Conservation (phyloP, 2,888 invertebrate species). For the Platyscelio sp. region DNA sequence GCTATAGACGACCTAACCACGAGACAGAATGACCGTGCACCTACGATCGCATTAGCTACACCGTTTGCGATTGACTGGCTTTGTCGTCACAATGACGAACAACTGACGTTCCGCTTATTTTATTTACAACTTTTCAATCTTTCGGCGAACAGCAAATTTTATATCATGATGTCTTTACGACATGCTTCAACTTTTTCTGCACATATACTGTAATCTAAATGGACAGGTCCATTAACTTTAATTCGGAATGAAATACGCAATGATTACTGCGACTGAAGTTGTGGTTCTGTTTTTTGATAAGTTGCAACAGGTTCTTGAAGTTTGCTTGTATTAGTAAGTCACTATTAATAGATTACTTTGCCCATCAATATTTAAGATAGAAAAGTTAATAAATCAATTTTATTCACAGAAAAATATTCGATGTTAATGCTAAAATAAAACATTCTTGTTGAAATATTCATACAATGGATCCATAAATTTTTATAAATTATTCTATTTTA, state of each 20-base stretch:
- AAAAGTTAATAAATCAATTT: too few species aligned
- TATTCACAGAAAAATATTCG: too few species aligned
- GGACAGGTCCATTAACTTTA: not conserved
- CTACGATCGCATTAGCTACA: constrained; percentile 68
- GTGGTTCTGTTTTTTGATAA: too few species aligned
- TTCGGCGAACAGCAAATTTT: constrained; percentile 33
- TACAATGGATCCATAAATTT: too few species aligned
- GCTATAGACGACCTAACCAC: constrained; percentile 68
- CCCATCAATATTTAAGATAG: too few species aligned
- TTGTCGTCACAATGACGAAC: constrained; percentile 58
- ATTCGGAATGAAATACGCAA: not conserved
- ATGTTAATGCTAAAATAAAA: too few species aligned
- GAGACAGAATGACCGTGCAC: constrained; percentile 52
- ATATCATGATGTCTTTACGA: constrained; percentile 32
- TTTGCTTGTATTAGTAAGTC: too few species aligned
- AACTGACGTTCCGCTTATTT: constrained; percentile 19
- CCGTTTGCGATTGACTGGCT: constrained; percentile 56
- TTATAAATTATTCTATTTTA: too few species aligned
- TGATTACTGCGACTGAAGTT: too few species aligned
- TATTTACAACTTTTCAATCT: constrained; percentile 44
- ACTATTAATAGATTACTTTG: too few species aligned
- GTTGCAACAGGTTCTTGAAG: too few species aligned
- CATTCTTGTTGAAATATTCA: too few species aligned
- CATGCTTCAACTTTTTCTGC: not conserved
- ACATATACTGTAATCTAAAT: not conserved